A percentile compares a stretch with the other conserved stretches of the same genome.
phyloP scores from a whole-genome alignment of 2,797 vertebrate genomes.

The Gila robusta region DNA sequence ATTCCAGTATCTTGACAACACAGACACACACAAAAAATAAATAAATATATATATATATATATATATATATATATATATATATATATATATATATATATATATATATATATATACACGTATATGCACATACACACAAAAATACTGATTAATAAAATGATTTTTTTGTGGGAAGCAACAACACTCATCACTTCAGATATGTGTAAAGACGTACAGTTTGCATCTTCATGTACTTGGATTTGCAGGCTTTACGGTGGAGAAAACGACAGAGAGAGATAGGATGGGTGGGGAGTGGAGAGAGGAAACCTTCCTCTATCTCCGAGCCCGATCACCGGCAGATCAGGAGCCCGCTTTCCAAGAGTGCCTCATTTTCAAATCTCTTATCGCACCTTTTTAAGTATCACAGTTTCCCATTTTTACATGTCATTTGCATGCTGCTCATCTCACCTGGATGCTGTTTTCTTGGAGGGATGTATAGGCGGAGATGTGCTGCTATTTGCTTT shows the following conservation, averaged over 20 bases:
- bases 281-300: constrained; percentile 65
- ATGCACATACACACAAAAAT: background rate
- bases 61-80: too few relatives aligned
- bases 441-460: constrained; percentile 67
- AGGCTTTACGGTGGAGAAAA: constrained; percentile 35
- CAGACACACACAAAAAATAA: too few relatives aligned
- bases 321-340: constrained; percentile 77
- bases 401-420: constrained; percentile 81
- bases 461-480: constrained; percentile 38
- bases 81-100: too few relatives aligned
- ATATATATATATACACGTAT: too few relatives aligned
- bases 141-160: background rate
- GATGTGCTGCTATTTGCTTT: constrained; percentile 52
- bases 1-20: too few relatives aligned
- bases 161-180: background rate
- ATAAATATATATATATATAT: too few relatives aligned
- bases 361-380: constrained; percentile 83
- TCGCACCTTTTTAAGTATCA: constrained; percentile 80
- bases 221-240: constrained; percentile 37
- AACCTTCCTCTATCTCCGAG: constrained; percentile 75
- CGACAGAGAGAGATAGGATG: constrained; percentile 46
- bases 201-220: background rate
- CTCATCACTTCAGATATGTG: background rate
- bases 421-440: constrained; percentile 81
- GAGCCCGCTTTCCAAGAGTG: constrained; percentile 82